Evolutionary conservation across 2,797 vertebrate genomes (phyloP).

Genomic region (Thamnophis elegans): DNA sequence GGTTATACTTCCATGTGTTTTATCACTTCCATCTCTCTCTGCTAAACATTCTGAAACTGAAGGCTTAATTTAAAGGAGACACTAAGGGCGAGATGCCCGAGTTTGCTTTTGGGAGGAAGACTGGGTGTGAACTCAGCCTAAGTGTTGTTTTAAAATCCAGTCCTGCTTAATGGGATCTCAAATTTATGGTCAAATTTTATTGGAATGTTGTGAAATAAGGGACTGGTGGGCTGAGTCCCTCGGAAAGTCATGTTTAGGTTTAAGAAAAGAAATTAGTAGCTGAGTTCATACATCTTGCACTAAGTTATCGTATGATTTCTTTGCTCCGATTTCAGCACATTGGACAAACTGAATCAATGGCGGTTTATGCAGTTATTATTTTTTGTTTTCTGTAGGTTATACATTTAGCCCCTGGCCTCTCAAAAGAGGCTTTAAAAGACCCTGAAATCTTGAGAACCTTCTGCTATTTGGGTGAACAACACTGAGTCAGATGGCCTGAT

Average conservation of each 20-base stretch:
- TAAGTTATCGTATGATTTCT: background rate
- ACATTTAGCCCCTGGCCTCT: background rate
- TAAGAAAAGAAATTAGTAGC: background rate
- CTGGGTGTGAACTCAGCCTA: background rate
- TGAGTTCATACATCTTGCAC: background rate
- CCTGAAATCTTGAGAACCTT: background rate
- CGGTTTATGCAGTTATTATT: background rate
- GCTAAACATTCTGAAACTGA: background rate
- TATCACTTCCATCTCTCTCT: background rate
- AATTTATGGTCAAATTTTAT: background rate
- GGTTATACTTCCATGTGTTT: background rate
- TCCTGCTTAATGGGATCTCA: background rate
- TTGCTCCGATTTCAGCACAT: background rate
- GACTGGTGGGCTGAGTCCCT: background rate
- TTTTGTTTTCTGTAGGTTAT: background rate
- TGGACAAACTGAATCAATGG: background rate
- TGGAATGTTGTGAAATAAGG: background rate
- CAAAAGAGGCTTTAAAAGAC: background rate
- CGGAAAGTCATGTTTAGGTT: background rate
- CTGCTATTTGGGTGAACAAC: background rate
- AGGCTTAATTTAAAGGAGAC: background rate
- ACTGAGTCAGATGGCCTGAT: background rate
- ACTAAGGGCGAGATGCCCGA: background rate
- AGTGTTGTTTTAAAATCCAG: background rate
- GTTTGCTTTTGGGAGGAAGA: background rate